phyloP scores from a whole-genome alignment of 2,797 vertebrate genomes.

The Anniella stebbinsi region DNA sequence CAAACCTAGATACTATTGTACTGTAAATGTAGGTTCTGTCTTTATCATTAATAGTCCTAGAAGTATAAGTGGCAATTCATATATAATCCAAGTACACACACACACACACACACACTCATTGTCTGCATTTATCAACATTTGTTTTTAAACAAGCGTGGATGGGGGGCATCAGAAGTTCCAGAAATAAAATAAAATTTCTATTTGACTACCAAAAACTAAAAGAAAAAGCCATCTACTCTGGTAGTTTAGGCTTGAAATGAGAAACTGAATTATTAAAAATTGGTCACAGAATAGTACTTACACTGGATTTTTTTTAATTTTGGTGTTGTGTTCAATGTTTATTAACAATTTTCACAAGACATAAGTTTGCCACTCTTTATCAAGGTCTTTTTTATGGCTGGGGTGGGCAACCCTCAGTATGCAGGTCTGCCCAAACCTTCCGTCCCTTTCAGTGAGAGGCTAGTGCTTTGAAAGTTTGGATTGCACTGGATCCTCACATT shows the following conservation, averaged over 20 bases:
- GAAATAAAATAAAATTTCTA: not conserved
- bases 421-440: not conserved
- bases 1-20: no score
- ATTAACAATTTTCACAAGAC: not conserved
- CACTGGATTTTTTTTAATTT: not conserved
- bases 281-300: not conserved
- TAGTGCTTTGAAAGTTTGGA: not conserved
- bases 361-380: not conserved
- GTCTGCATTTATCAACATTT: not conserved
- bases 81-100: not conserved
- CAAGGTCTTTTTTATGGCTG: not conserved
- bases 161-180: not conserved
- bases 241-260: not conserved
- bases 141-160: not conserved
- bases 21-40: not conserved
- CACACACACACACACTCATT: not conserved
- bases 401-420: not conserved
- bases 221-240: not conserved
- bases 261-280: not conserved
- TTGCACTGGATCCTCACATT: not conserved
- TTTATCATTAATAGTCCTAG: not conserved
- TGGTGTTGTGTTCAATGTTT: not conserved
- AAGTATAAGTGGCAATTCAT: not conserved
- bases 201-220: not conserved
- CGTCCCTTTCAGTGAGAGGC: not conserved